These are phyloP conservation scores for Glyphotaelius pellucidus DNA, from an alignment of 2,888 invertebrate genomes.

Conservation along the genomic window DNA sequence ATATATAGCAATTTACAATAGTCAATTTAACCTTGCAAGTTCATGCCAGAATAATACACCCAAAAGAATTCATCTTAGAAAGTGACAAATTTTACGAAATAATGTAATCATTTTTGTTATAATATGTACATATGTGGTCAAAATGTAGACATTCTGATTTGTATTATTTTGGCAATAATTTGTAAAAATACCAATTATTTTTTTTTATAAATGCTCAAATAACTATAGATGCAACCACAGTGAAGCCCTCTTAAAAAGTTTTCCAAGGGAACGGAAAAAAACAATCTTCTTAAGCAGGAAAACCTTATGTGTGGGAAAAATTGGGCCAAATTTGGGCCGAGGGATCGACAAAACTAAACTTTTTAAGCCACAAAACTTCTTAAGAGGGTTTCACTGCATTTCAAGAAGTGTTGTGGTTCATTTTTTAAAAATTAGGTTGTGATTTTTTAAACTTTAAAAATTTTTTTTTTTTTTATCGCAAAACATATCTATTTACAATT, in stretches of 20 bases:
- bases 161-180: neutral
- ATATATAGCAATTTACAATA: neutral
- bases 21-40: neutral
- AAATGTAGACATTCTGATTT: neutral
- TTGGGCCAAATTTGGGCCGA: no score
- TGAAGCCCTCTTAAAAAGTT: no score
- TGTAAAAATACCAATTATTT: neutral
- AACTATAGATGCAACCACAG: neutral
- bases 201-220: neutral
- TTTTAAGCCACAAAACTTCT: no score
- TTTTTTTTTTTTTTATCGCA: neutral
- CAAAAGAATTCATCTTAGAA: neutral
- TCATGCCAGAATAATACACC: conserved; percentile 51
- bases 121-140: neutral
- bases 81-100: neutral
- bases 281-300: no score
- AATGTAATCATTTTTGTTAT: neutral
- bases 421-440: neutral
- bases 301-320: no score
- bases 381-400: no score
- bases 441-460: neutral
- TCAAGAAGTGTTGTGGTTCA: neutral
- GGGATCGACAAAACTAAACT: no score
- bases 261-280: no score
- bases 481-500: neutral